Conservation (phyloP, 2,797 vertebrate genomes). For the Eupleurogrammus muticus region DNA sequence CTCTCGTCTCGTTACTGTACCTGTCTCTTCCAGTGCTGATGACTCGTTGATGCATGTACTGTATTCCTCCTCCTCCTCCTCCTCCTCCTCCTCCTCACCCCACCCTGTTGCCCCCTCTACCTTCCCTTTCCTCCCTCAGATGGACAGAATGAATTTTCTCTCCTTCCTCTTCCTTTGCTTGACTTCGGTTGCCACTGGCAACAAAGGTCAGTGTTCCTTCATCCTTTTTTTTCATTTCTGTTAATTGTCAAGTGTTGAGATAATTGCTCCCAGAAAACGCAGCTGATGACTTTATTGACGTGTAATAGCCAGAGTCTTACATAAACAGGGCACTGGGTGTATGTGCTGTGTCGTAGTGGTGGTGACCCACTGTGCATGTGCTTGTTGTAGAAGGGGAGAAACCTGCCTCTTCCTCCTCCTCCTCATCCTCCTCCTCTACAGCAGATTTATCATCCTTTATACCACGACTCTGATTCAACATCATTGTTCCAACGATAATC, state of each 20-base stretch:
- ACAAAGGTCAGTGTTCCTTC: slow-evolving; percentile 89
- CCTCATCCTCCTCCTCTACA: slow-evolving; percentile 37
- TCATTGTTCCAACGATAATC: slow-evolving; percentile 64
- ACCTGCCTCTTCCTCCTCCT: slow-evolving; percentile 56
- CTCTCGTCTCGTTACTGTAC: slow-evolving; percentile 50
- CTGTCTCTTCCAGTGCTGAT: slow-evolving; percentile 64
- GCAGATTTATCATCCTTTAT: slow-evolving; percentile 62
- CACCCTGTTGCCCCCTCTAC: slow-evolving; percentile 66
- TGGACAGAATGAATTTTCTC: slow-evolving; percentile 89
- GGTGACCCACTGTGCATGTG: slow-evolving; percentile 50
- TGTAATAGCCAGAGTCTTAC: not conserved
- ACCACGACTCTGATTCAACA: slow-evolving; percentile 61
- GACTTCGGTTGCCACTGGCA: slow-evolving; percentile 86
- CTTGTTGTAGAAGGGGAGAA: slow-evolving; percentile 50
- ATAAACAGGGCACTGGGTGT: slow-evolving; percentile 5
- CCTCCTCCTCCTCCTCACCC: slow-evolving; percentile 60
- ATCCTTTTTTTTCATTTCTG: slow-evolving; percentile 67
- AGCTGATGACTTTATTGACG: slow-evolving; percentile 15
- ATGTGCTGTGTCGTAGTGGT: slow-evolving; percentile 26
- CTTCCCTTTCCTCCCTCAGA: slow-evolving; percentile 79
- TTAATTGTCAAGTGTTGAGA: slow-evolving; percentile 72
- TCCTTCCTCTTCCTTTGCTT: slow-evolving; percentile 87
- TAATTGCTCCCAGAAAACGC: too few species aligned
- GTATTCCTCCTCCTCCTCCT: slow-evolving; percentile 52
- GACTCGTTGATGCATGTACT: slow-evolving; percentile 83